Conservation (phyloP, 1,140 invertebrate species). For the Hermetia illucens region DNA sequence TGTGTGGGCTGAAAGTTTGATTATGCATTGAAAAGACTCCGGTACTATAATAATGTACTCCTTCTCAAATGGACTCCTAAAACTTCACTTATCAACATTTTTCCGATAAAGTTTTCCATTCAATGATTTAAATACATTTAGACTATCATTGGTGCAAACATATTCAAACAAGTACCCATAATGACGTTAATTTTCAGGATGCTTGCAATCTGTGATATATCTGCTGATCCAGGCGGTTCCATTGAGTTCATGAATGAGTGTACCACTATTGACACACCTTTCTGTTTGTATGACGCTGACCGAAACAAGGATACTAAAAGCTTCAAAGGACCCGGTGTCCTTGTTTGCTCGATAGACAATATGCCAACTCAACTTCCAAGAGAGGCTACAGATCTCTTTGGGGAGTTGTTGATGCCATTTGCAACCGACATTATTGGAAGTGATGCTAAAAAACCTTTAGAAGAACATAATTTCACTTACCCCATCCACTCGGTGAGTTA, state of each 20-base stretch:
- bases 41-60: no score
- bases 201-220: constrained; percentile 93
- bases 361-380: constrained; percentile 98
- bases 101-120: background rate
- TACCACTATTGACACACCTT: constrained; percentile 97
- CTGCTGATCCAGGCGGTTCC: constrained; percentile 95
- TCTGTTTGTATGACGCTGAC: constrained; percentile 97
- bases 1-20: no score
- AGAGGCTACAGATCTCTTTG: constrained; percentile 96
- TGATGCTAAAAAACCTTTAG: constrained; percentile 70
- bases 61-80: no score
- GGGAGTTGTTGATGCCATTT: constrained; percentile 81
- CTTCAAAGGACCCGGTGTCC: constrained; percentile 89
- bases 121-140: background rate
- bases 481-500: constrained; percentile 69
- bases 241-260: constrained; percentile 99
- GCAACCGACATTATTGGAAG: constrained; percentile 81
- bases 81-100: no score
- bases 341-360: constrained; percentile 98
- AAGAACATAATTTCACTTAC: constrained; percentile 60
- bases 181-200: constrained; percentile 47
- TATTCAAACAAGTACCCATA: constrained; percentile 7
- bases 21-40: no score
- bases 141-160: no score
- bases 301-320: constrained; percentile 93